These are phyloP conservation scores for Hylyphantes graminicola DNA, from an alignment of 1,140 invertebrate genomes.

Conservation along the genomic window DNA sequence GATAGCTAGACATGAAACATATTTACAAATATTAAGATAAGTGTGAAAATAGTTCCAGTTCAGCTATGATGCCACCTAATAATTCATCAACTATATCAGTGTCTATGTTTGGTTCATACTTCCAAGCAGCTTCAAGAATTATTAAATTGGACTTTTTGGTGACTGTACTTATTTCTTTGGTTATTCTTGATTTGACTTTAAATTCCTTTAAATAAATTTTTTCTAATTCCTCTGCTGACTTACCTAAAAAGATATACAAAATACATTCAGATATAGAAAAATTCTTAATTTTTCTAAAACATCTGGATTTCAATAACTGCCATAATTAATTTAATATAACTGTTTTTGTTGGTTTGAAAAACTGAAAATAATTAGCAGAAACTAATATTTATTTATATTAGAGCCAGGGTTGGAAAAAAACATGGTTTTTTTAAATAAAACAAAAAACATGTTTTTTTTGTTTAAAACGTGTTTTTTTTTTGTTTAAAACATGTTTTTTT, in stretches of 20 bases:
- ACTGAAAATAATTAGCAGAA: neutral
- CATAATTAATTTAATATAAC: neutral
- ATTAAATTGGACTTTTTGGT: neutral
- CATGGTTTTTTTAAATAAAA: too few relatives aligned
- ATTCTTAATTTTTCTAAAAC: neutral
- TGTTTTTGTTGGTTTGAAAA: neutral
- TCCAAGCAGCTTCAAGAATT: conserved; percentile 38
- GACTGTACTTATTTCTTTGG: conserved; percentile 17
- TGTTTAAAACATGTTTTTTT: too few relatives aligned
- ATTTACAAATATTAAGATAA: neutral
- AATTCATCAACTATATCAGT: neutral
- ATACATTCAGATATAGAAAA: neutral
- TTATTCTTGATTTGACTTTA: conserved; percentile 8
- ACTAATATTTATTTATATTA: neutral
- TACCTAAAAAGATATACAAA: neutral
- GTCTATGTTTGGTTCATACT: conserved; percentile 45
- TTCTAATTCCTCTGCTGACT: neutral
- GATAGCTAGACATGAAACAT: too few relatives aligned
- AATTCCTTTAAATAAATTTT: conserved; percentile 24
- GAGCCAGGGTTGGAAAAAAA: neutral
- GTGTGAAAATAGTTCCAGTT: neutral
- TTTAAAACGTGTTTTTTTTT: too few relatives aligned
- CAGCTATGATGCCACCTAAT: neutral
- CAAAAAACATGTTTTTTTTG: too few relatives aligned
- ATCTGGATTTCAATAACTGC: neutral